These are phyloP conservation scores for Marisa cornuarietis DNA, from an alignment of 1,140 invertebrate genomes.

Conservation along the genomic window DNA sequence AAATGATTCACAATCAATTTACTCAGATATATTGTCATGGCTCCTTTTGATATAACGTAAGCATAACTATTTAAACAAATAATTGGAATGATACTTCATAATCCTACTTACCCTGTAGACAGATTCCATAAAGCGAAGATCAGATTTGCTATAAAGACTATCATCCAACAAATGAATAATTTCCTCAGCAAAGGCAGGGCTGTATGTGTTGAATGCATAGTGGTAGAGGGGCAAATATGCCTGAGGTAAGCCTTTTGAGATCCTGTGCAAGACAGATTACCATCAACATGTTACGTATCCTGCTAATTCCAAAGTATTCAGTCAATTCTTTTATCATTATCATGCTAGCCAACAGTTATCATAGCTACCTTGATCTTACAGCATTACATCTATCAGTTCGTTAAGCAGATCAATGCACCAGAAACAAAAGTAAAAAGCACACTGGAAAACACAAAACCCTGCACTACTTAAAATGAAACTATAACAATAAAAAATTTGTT, in stretches of 20 bases:
- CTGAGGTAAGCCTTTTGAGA: conserved; percentile 38
- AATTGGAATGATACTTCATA: neutral
- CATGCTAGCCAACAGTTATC: no score
- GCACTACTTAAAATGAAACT: no score
- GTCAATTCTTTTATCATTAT: no score
- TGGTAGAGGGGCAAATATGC: conserved; percentile 49
- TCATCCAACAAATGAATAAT: conserved; percentile 34
- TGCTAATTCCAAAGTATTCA: no score
- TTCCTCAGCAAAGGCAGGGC: conserved; percentile 33
- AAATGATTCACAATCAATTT: no score
- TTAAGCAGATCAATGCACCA: no score
- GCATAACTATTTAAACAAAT: neutral
- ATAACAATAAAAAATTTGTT: neutral
- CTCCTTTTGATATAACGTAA: neutral
- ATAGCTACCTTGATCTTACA: no score
- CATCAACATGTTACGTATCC: neutral
- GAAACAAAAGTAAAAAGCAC: no score
- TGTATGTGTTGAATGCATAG: conserved; percentile 43
- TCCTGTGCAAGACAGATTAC: conserved; percentile 22
- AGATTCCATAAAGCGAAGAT: conserved; percentile 47
- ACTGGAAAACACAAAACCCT: no score
- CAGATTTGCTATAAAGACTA: conserved; percentile 46
- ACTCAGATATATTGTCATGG: no score
- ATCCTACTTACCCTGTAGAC: conserved; percentile 46
- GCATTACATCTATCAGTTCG: no score